phyloP scores from a whole-genome alignment of 2,113 vertebrate species.

The Abramis brama region DNA sequence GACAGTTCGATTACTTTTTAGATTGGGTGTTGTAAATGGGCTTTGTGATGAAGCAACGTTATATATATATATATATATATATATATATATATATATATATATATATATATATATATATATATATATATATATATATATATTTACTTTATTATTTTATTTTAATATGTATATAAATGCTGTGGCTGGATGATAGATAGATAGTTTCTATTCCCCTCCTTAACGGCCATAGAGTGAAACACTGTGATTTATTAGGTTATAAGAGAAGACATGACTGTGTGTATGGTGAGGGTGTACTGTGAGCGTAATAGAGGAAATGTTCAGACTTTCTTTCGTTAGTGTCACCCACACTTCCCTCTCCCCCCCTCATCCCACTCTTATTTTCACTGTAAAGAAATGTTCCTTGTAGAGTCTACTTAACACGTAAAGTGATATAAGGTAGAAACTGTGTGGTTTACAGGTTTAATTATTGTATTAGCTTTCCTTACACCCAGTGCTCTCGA shows the following conservation, averaged over 20 bases:
- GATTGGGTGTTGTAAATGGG: too few species aligned
- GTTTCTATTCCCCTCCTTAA: constrained; percentile 67
- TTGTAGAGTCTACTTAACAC: constrained; percentile 50
- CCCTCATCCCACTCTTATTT: constrained; percentile 28
- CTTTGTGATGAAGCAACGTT: too few species aligned
- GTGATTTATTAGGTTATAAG: constrained; percentile 79
- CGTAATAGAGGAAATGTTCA: background rate
- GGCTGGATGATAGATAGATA: background rate
- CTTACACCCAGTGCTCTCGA: constrained; percentile 63
- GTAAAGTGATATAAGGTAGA: constrained; percentile 55
- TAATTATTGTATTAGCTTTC: constrained; percentile 65
- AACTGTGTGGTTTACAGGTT: constrained; percentile 52
- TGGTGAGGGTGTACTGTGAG: constrained; percentile 71
- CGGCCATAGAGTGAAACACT: constrained; percentile 74
- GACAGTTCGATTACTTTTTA: too few species aligned
- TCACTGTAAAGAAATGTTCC: constrained; percentile 45
- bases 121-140: too few species aligned
- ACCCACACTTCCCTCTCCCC: background rate
- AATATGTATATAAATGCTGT: too few species aligned
- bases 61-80: too few species aligned
- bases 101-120: too few species aligned
- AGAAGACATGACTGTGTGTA: constrained; percentile 72
- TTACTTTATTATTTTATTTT: too few species aligned
- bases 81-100: too few species aligned
- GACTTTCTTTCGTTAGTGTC: constrained; percentile 3